Evolutionary conservation across 2,113 vertebrate species (phyloP), one percentile per base, ranked within the genome.

Genomic region (Oreocharis arfaki): DNA sequence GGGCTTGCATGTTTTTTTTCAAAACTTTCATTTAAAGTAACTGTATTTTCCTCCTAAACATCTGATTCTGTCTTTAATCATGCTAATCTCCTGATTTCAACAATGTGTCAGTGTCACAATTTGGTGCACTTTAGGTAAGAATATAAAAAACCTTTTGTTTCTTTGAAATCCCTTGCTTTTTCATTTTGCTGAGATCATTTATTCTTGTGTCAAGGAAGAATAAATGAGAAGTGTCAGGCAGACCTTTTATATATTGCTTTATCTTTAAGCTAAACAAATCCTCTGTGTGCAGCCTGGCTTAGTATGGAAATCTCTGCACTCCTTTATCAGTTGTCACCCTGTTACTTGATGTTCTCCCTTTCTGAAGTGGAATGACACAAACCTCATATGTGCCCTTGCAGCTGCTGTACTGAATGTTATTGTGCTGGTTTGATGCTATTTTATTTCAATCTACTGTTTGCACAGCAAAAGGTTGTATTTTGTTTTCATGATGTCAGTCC

Each of bases 211-310:
- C 35, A 67, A 69, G 75, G 39, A 76, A 91, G 55, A 77, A 83
- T 77, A 90, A 84, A 89, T 86, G 75, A 93, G 78, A 85, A 90
- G 53, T 55, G 63, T 76, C 87, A 87, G 75, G 50, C 67, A 88
- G 74, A 42, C 61, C 67, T 91, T 89, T 93, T 79, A 32, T 85
- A 46, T 94, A 71, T 53, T 89, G 42, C 82, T 89, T 93, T 87
- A 35, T 85, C 84, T 91, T 85, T 39, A 76, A 87, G 57, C 61
- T 68, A 87, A 95, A 82, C 78, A 91, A 84, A 83, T 65, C 65
- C 78, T 35, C 69, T 53, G 61, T 33, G 53, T 82, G 52, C 67
- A 90, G 75, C 89, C 60, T 61, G 61, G 50, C 91, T 96, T 65
- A 13, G 37, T 71, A 35, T 76, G 61, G 81, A 91, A 93, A 94